Base-by-base conservation (phyloP, 2,888 invertebrate species). In the Tromatobia lineatoria region DNA sequence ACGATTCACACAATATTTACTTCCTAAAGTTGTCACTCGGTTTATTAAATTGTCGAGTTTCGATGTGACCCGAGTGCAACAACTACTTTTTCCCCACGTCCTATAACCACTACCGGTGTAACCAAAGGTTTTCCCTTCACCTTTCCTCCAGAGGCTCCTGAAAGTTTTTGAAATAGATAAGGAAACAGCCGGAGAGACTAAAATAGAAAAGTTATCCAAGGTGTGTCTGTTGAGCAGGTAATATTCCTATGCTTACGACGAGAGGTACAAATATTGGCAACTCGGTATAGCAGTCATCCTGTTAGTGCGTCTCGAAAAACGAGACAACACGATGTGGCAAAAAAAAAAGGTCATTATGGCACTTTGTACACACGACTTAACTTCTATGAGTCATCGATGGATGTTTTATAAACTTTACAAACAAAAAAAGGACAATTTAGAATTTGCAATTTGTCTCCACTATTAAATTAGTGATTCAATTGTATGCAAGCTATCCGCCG, bases 31-130 rank as follows among this genome's bases (percentile, higher is more conserved):
- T 52, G 34, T 8, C 59, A 25, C 66, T 54, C 66, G 54, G 42
- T 66, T 66, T 66, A 76, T 76, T 52, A 76, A 66, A 66, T 76
- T 66, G 34, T 76, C 34, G 23, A n/a, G n/a, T 52, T 52, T 2
- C 3, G 38, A 38, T 10, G 38, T 8, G 10, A 10, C 38, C 10
- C 38, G 38, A 38, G 38, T 38, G 38, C 38, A 38, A 38, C 38
- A 10, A 38, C 38, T 38, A 38, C 38, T 38, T 38, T 38, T 8
- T 38, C 38, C 10, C 10, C 38, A 38, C 38, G 38, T 8, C 38
- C 10, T 4, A 34, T 34, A 34, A n/a, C 34, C 34, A 34, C 34
- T 34, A 3, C 34, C 34, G 34, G 34, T 34, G 15, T 0, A 50
- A 18, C 7, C 50, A 18, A 18, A 4, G 1, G 50, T 7, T 50